A percentile compares a stretch with the other conserved stretches of the same genome.
Evolutionary conservation across 1,140 invertebrate species (phyloP).

Genomic region (silkworm (Bombyx mori)): ASM3026992v2 NC_085115.1:10534501-10535000

Average conservation of each 20-base stretch:
- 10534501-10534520: too few relatives aligned
- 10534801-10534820: slow-evolving; percentile 81
- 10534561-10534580: too few relatives aligned
- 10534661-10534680: too few relatives aligned
- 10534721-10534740: slow-evolving; percentile 86
- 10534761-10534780: slow-evolving; percentile 78
- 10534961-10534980: too few relatives aligned
- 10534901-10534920: not conserved
- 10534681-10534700: slow-evolving; percentile 33
- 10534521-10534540: too few relatives aligned
- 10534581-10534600: not conserved
- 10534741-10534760: slow-evolving; percentile 79
- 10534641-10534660: too few relatives aligned
- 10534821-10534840: slow-evolving; percentile 90
- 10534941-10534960: too few relatives aligned
- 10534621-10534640: not conserved
- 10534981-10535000: too few relatives aligned
- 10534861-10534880: slow-evolving; percentile 80
- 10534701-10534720: slow-evolving; percentile 86
- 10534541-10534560: too few relatives aligned
- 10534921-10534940: not conserved
- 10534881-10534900: slow-evolving; percentile 35
- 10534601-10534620: too few relatives aligned
- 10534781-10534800: slow-evolving; percentile 81
- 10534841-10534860: slow-evolving; percentile 86